These are phyloP conservation scores for Corbicula japonica DNA, from an alignment of 2,888 invertebrate species.

Conservation along the genomic window DNA sequence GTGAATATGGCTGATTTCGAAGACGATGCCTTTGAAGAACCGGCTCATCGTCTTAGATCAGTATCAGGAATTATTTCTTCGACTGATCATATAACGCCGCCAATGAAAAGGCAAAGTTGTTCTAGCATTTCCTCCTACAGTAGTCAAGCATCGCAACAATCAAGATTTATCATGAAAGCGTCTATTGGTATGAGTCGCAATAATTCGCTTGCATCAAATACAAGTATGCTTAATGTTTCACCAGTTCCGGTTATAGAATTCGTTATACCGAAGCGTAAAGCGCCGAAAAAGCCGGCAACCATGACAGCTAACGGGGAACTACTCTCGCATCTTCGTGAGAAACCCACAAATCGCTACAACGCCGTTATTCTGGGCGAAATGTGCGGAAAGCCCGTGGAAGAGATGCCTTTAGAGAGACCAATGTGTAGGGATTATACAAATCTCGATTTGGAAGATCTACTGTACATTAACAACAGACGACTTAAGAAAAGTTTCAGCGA, in stretches of 20 bases:
- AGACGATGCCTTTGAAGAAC: too few relatives aligned
- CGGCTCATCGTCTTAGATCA: too few relatives aligned
- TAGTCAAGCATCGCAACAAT: too few relatives aligned
- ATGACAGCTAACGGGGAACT: slow-evolving; percentile 10
- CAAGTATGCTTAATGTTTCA: too few relatives aligned
- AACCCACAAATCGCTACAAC: background rate
- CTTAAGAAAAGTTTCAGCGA: background rate
- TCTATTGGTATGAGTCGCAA: too few relatives aligned
- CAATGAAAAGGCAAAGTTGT: too few relatives aligned
- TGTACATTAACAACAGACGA: background rate
- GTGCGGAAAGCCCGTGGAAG: background rate
- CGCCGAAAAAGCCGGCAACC: background rate
- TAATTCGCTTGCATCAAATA: too few relatives aligned
- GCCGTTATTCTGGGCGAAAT: slow-evolving; percentile 21
- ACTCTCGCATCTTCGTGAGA: background rate
- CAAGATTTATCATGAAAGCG: too few relatives aligned
- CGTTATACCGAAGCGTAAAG: background rate
- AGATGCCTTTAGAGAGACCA: slow-evolving; percentile 9
- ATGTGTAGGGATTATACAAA: background rate
- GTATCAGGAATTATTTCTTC: too few relatives aligned
- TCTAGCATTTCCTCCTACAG: too few relatives aligned
- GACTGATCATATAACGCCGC: too few relatives aligned
- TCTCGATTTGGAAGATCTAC: background rate
- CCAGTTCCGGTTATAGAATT: background rate
- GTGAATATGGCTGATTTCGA: too few relatives aligned